Evolutionary conservation across 2,888 invertebrate species (phyloP).

Genomic region (Linyphia triangularis): DNA sequence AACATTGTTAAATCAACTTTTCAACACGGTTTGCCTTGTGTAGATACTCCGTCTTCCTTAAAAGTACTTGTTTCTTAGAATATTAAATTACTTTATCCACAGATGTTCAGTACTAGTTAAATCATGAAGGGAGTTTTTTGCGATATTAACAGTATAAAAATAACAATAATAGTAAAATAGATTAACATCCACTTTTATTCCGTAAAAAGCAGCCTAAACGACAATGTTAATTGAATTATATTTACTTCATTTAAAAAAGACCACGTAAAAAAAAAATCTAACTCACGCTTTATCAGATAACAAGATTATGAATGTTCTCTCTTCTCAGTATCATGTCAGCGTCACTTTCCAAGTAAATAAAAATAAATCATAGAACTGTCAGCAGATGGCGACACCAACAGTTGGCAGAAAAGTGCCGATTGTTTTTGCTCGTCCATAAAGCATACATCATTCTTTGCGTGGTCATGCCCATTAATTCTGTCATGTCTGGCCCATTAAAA

Average conservation of each 20-base stretch:
- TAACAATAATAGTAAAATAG: too few species aligned
- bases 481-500: slow-evolving; percentile 46
- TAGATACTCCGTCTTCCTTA: too few species aligned
- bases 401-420: not conserved
- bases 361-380: slow-evolving; percentile 63
- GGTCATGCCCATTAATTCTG: slow-evolving; percentile 65
- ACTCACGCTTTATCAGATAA: slow-evolving; percentile 15
- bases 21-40: too few species aligned
- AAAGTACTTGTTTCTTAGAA: too few species aligned
- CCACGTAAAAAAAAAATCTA: not conserved
- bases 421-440: slow-evolving; percentile 28
- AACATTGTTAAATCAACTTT: too few species aligned
- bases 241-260: not conserved
- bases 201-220: too few species aligned
- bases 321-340: slow-evolving; percentile 46
- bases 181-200: too few species aligned
- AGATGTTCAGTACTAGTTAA: too few species aligned
- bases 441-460: slow-evolving; percentile 53
- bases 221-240: too few species aligned
- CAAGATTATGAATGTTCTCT: slow-evolving; percentile 27
- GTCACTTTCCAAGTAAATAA: slow-evolving; percentile 41
- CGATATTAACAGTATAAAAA: too few species aligned
- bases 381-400: slow-evolving; percentile 70
- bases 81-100: too few species aligned
- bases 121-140: too few species aligned